Evolutionary conservation across 2,113 vertebrate genomes (phyloP).

Genomic region (Galbula dea): DNA sequence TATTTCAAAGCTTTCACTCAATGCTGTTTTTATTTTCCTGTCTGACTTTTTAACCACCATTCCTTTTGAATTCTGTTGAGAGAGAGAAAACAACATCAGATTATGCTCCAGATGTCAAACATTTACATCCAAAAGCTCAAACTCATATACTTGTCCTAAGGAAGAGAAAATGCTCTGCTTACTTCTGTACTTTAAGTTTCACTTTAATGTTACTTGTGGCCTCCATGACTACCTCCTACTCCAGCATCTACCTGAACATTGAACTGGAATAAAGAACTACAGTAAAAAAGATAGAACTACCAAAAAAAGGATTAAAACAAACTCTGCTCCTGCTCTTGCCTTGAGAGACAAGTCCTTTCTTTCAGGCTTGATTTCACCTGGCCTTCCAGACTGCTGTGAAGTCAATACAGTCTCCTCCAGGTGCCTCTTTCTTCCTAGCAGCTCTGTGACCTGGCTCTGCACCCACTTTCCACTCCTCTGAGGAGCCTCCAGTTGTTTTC

Average conservation of each 20-base stretch:
- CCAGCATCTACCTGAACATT: neutral
- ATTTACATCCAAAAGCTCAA: neutral
- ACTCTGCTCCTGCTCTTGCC: neutral
- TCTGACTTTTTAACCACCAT: constrained; percentile 49
- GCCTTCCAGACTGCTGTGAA: neutral
- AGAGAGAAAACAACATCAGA: neutral
- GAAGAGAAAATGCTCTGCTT: neutral
- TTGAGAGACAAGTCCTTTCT: neutral
- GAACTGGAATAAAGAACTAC: neutral
- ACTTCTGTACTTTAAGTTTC: neutral
- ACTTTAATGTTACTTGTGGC: neutral
- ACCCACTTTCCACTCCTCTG: neutral
- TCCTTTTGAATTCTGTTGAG: constrained; percentile 69
- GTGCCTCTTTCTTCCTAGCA: neutral
- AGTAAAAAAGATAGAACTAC: neutral
- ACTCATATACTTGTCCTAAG: neutral
- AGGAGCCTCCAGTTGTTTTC: neutral
- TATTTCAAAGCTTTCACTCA: constrained; percentile 42
- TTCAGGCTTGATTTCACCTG: neutral
- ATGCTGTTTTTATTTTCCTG: neutral
- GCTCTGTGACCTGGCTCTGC: neutral
- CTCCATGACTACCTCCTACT: neutral
- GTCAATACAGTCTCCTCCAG: neutral
- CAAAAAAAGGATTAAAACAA: neutral
- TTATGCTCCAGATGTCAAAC: neutral